Conservation (phyloP, 1,140 invertebrate species). For the Cherax destructor region DNA sequence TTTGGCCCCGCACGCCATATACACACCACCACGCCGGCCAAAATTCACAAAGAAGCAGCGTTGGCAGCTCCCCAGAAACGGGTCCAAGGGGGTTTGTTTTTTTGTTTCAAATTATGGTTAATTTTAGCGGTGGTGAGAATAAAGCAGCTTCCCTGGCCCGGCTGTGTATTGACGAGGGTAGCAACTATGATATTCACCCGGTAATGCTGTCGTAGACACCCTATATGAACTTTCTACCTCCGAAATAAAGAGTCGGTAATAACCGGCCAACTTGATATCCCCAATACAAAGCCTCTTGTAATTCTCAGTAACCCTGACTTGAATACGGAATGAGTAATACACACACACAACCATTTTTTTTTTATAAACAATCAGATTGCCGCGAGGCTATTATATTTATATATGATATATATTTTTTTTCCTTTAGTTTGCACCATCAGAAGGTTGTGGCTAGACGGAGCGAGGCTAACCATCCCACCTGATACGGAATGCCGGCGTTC, state of each 20-base stretch:
- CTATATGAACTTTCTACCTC: too few species aligned
- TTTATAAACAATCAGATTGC: constrained; percentile 13
- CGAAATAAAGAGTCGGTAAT: background rate
- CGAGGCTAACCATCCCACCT: constrained; percentile 63
- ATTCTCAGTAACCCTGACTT: constrained; percentile 49
- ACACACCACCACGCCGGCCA: constrained; percentile 44
- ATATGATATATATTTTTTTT: too few species aligned
- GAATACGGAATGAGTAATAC: constrained; percentile 63
- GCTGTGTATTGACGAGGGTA: too few species aligned
- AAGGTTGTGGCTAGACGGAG: constrained; percentile 35
- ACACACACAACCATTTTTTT: constrained; percentile 14
- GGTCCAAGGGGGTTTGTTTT: constrained; percentile 36
- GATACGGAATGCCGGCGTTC: constrained; percentile 68
- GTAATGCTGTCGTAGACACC: too few species aligned
- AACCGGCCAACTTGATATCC: constrained; percentile 31
- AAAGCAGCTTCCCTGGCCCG: constrained; percentile 6
- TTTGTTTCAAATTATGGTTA: constrained; percentile 68
- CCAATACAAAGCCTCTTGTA: constrained; percentile 26
- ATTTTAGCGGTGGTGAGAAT: constrained; percentile 62
- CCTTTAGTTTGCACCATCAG: background rate
- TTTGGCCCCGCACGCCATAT: background rate
- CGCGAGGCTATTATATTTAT: constrained; percentile 10
- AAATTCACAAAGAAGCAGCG: constrained; percentile 65
- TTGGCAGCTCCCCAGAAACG: constrained; percentile 65
- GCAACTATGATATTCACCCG: too few species aligned